Evolutionary conservation across 2,888 invertebrate species (phyloP), one percentile per base, ranked within the genome.

Genomic region (Ornithoptera priamus): DNA sequence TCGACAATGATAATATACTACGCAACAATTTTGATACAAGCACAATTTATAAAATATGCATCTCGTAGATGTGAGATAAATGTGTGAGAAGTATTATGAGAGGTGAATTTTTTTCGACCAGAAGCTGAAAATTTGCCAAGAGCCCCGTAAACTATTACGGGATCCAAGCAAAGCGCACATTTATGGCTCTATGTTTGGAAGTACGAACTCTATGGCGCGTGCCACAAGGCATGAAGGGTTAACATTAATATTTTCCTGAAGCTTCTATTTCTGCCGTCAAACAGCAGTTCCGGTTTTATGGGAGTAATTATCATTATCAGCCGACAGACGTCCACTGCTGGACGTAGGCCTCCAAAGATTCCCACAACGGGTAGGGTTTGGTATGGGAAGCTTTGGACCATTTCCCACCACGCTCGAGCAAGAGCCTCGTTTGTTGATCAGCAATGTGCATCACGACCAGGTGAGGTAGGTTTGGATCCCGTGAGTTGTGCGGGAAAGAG

Each of bases 81-180:
- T 20, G n/a, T 57, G n/a, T 10, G 10, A n/a, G 10, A 57, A 20
- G 20, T 10, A 57, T 57, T 57, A 57, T 20, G 10, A 1, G 57
- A 57, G 17, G 30, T 58, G 62, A 22, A 62, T 62, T 57, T 56
- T 69, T 69, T 69, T 57, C 57, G 62, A 59, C 42, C 30, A 53
- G 50, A 59, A 65, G 22, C 62, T 70, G 69, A 70, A 62, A 70
- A 53, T 66, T 58, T 70, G 69, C 69, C 69, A 70, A 66, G 62
- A 58, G 62, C 62, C 53, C 50, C 62, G 69, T 70, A 65, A 69
- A 70, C 58, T 70, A 70, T 66, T 70, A 62, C 36, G 62, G 42
- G 17, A 59, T 70, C 62, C 66, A 62, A 62, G 69, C 62, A 56
- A 61, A 62, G 62, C 58, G 65, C 18, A 65, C 65, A 65, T 69